phyloP scores from a whole-genome alignment of 2,113 vertebrate genomes.

The Cyanocitta stelleri region DNA sequence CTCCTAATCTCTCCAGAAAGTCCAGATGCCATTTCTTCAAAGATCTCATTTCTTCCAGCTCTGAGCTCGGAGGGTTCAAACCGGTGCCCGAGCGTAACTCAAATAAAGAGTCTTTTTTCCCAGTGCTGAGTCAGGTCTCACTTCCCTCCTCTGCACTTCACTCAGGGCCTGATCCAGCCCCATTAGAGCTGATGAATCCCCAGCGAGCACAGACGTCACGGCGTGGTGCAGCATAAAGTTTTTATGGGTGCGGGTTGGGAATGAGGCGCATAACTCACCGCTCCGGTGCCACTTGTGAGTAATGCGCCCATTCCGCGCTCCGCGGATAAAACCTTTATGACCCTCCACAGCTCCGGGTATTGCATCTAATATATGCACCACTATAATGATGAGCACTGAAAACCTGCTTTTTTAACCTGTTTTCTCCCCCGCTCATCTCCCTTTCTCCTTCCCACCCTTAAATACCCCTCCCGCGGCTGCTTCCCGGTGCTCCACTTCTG shows the following conservation, averaged over 20 bases:
- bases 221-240: constrained; percentile 45
- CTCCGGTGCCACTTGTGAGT: constrained; percentile 36
- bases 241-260: constrained; percentile 26
- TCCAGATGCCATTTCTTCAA: background rate
- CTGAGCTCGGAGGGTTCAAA: background rate
- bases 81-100: rapidly evolving
- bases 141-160: background rate
- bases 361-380: constrained; percentile 48
- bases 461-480: background rate
- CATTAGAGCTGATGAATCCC: constrained; percentile 25
- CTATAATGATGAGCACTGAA: constrained; percentile 34
- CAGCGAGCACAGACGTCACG: background rate
- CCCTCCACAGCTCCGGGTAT: background rate
- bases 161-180: background rate
- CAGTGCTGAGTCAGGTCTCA: constrained; percentile 36
- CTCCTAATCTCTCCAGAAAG: background rate
- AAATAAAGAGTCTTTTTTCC: background rate
- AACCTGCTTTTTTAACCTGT: constrained; percentile 41
- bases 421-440: background rate
- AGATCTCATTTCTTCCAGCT: background rate
- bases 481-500: constrained; percentile 9
- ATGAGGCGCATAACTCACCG: constrained; percentile 51
- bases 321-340: constrained; percentile 62
- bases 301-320: constrained; percentile 46
- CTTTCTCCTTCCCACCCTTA: background rate